phyloP scores from a whole-genome alignment of 2,113 vertebrate genomes.

The Gobius niger region DNA sequence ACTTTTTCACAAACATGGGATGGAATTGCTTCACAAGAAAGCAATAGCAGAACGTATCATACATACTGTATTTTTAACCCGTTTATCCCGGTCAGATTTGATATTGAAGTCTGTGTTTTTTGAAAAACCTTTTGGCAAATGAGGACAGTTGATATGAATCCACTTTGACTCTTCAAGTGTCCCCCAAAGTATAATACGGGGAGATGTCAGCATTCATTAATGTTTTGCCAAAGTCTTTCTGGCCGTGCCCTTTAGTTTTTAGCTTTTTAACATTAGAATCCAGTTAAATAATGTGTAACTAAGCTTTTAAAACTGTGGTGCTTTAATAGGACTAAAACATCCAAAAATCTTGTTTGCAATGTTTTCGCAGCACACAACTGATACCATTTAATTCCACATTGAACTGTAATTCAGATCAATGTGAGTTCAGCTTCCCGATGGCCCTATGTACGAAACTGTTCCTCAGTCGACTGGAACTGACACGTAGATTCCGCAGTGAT shows the following conservation, averaged over 20 bases:
- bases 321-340: no score
- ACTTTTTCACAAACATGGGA: no score
- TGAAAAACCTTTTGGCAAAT: neutral
- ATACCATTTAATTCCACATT: neutral
- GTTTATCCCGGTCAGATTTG: no score
- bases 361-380: neutral
- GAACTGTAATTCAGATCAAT: conserved; percentile 2
- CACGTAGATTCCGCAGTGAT: no score
- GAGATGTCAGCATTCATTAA: neutral
- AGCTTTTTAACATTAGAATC: neutral
- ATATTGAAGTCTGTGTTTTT: no score
- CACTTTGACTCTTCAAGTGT: neutral
- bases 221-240: neutral
- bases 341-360: no score
- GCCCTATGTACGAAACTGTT: no score
- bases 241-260: neutral
- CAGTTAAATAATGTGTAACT: neutral
- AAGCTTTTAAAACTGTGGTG: neutral
- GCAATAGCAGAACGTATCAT: no score
- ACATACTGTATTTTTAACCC: no score
- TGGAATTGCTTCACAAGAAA: no score
- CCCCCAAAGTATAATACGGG: neutral
- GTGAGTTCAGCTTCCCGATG: no score
- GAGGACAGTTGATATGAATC: neutral
- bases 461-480: no score